These are phyloP conservation scores for Holothuria leucospilota DNA, from an alignment of 53 echinoderm and acorn worm genomes.

Conservation along the genomic window DNA sequence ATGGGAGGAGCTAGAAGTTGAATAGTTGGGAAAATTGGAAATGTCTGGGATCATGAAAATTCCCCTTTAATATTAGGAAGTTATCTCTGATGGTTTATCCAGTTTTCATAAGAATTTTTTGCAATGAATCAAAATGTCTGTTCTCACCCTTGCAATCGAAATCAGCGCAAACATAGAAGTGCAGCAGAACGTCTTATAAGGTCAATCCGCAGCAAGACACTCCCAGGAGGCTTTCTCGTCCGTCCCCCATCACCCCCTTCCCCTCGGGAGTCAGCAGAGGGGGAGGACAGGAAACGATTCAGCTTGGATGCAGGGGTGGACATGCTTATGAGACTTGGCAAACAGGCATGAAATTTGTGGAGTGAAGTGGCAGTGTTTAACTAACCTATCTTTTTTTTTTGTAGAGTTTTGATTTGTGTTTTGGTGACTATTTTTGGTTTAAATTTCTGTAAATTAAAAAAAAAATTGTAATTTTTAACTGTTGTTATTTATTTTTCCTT, in stretches of 20 bases:
- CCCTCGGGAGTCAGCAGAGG: slow-evolving; percentile 5
- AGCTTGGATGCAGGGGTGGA: slow-evolving; percentile 12
- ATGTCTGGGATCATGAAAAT: too few relatives aligned
- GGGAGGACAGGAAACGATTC: slow-evolving; percentile 8
- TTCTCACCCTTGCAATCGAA: not conserved
- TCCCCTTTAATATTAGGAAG: too few relatives aligned
- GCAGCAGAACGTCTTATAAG: slow-evolving; percentile 74
- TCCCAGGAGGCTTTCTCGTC: slow-evolving; percentile 65
- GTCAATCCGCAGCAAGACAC: slow-evolving; percentile 72
- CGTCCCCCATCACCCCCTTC: slow-evolving; percentile 28
- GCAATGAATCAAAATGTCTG: too few relatives aligned
- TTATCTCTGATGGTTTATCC: too few relatives aligned
- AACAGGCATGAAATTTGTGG: slow-evolving; percentile 21
- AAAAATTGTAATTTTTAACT: too few relatives aligned
- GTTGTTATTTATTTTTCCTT: too few relatives aligned
- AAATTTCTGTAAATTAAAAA: too few relatives aligned
- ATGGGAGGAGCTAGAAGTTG: too few relatives aligned
- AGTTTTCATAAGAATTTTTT: too few relatives aligned
- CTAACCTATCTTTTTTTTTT: slow-evolving; percentile 4
- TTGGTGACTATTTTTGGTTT: too few relatives aligned
- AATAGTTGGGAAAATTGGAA: too few relatives aligned
- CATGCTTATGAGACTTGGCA: not conserved
- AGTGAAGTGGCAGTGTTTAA: not conserved
- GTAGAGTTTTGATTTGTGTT: not conserved
- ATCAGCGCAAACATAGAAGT: slow-evolving; percentile 49